These are phyloP conservation scores for Diloba caeruleocephala DNA, from an alignment of 2,888 invertebrate species.

Conservation along the genomic window DNA sequence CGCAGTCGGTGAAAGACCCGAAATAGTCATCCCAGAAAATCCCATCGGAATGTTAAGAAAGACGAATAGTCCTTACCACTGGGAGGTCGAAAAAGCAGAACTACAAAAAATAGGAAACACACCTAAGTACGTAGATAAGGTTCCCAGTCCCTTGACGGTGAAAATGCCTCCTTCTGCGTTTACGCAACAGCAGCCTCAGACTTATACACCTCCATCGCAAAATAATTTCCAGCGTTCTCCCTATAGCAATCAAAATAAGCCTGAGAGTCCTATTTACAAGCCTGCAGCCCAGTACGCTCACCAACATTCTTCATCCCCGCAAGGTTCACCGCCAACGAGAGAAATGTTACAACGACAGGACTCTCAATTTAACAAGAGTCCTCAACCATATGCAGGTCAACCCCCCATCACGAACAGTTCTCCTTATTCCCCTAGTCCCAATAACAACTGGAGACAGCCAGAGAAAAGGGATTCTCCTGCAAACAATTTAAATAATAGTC, in stretches of 20 bases:
- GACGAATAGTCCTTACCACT: conserved; percentile 91
- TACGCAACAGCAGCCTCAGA: conserved; percentile 81
- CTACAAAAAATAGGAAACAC: conserved; percentile 83
- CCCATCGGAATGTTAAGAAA: conserved; percentile 92
- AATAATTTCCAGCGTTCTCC: conserved; percentile 67
- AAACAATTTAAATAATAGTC: conserved; percentile 59
- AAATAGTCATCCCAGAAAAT: conserved; percentile 93
- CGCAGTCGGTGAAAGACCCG: conserved; percentile 90
- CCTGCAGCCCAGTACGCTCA: conserved; percentile 85
- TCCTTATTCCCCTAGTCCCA: conserved; percentile 80
- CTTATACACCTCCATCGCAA: conserved; percentile 71
- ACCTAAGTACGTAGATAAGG: conserved; percentile 84
- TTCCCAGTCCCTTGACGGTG: conserved; percentile 83
- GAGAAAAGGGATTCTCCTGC: conserved; percentile 82
- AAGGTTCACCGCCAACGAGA: conserved; percentile 77
- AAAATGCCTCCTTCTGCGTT: conserved; percentile 80
- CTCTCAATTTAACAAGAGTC: conserved; percentile 86
- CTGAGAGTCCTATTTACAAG: conserved; percentile 83
- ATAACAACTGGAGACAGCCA: conserved; percentile 85
- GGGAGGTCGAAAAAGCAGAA: conserved; percentile 90
- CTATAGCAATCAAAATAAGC: conserved; percentile 68
- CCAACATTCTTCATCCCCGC: conserved; percentile 76
- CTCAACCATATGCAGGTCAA: conserved; percentile 80
- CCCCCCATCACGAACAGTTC: conserved; percentile 73
- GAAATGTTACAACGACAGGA: conserved; percentile 83